Conservation (phyloP, 2,888 invertebrate species). For the Eilema sororculum region DNA sequence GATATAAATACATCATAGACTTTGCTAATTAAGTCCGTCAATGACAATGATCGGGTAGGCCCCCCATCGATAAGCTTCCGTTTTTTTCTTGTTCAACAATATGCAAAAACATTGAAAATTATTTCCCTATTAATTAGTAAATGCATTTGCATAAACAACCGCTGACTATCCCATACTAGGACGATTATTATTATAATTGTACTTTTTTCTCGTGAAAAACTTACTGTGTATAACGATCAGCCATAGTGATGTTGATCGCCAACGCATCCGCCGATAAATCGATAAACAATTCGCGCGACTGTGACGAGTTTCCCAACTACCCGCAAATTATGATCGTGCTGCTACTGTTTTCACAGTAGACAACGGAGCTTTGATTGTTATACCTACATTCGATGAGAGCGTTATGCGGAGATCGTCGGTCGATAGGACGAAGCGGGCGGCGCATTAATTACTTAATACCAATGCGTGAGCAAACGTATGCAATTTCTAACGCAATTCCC, state of each 20-base stretch:
- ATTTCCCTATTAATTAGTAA: constrained; percentile 82
- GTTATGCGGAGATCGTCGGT: constrained; percentile 76
- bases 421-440: constrained; percentile 68
- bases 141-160: constrained; percentile 82
- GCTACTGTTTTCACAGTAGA: constrained; percentile 74
- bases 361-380: constrained; percentile 71
- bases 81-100: constrained; percentile 63
- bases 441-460: constrained; percentile 84
- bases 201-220: constrained; percentile 80
- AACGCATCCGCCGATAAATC: constrained; percentile 83
- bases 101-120: constrained; percentile 81
- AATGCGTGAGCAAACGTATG: constrained; percentile 80
- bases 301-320: constrained; percentile 78
- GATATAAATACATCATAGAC: constrained; percentile 66
- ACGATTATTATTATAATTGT: constrained; percentile 84
- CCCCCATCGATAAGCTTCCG: constrained; percentile 61
- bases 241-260: constrained; percentile 75
- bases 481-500: constrained; percentile 80
- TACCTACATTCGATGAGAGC: constrained; percentile 68
- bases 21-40: constrained; percentile 63
- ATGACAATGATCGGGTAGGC: constrained; percentile 70
- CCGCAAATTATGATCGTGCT: constrained; percentile 73
- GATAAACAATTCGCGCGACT: constrained; percentile 79
- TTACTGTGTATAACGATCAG: constrained; percentile 78
- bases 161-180: constrained; percentile 80